A percentile compares a stretch with the other conserved stretches of the same genome.
Conservation (phyloP, 2,797 vertebrate species). For the Phyllotis vaccarum region DNA sequence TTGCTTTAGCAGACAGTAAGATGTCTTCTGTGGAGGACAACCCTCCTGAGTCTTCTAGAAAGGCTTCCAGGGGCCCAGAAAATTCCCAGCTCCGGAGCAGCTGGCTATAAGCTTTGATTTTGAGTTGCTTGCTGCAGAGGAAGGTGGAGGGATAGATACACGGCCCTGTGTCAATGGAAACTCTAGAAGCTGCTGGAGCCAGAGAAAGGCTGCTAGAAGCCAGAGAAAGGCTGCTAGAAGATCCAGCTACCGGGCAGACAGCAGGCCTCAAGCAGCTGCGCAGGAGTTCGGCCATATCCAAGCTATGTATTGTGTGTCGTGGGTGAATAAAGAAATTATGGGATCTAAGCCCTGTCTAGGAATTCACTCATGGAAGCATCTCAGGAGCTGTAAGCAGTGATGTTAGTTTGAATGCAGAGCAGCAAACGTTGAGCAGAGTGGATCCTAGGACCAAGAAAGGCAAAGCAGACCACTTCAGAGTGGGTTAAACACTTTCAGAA, state of each 20-base stretch:
- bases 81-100: not conserved
- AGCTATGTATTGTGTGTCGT: not conserved
- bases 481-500: too few relatives aligned
- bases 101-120: not conserved
- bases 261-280: not conserved
- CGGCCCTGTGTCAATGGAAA: not conserved
- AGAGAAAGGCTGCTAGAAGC: not conserved
- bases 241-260: not conserved
- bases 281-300: not conserved
- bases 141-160: not conserved
- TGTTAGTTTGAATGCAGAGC: not conserved
- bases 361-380: not conserved
- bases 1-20: not conserved
- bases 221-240: too few relatives aligned
- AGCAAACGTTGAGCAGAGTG: not conserved
- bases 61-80: too few relatives aligned
- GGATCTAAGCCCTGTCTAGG: not conserved
- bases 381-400: not conserved
- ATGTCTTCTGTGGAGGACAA: not conserved
- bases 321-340: not conserved
- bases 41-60: not conserved
- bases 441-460: not conserved
- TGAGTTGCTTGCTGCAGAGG: not conserved
- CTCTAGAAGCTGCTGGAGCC: not conserved
- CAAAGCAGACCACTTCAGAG: not conserved